Percentiles rank a stretch among this genome's conserved stretches.
Evolutionary conservation across 2,113 vertebrate species (phyloP).

Genomic region (Capreolus pygargus): DNA sequence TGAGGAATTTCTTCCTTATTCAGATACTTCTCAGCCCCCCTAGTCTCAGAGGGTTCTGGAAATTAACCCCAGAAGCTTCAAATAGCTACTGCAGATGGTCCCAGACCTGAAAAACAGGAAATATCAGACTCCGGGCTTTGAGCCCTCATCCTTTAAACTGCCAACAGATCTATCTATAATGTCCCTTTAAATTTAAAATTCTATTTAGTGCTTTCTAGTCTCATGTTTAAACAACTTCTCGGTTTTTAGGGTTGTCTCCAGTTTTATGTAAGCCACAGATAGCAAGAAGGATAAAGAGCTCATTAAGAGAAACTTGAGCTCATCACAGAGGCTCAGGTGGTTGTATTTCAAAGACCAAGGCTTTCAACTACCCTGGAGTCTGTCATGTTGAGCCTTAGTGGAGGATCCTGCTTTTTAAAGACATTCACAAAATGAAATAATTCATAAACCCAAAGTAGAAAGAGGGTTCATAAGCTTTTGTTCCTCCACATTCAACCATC

Average conservation of each 20-base stretch:
- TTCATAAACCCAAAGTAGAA: background rate
- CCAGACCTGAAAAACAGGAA: background rate
- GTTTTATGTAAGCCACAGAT: background rate
- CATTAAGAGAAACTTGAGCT: background rate
- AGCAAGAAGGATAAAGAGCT: background rate
- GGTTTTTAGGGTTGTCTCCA: background rate
- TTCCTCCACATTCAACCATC: background rate
- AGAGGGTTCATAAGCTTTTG: background rate
- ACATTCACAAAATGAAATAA: background rate
- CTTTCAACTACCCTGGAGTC: background rate
- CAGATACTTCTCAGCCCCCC: background rate
- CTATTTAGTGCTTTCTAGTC: background rate
- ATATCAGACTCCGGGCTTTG: background rate
- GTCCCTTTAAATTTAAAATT: constrained; percentile 17
- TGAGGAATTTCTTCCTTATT: background rate
- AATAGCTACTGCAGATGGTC: background rate
- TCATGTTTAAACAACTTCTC: background rate
- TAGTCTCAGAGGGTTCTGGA: background rate
- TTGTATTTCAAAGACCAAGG: background rate
- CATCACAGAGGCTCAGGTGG: background rate
- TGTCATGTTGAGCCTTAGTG: background rate
- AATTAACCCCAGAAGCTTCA: background rate
- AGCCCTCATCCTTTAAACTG: background rate
- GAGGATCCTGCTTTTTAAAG: background rate
- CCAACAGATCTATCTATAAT: background rate